A percentile compares a stretch with the other conserved stretches of the same genome.
Conservation (phyloP, 2,888 invertebrate genomes). For the Agrypnus murinus region DNA sequence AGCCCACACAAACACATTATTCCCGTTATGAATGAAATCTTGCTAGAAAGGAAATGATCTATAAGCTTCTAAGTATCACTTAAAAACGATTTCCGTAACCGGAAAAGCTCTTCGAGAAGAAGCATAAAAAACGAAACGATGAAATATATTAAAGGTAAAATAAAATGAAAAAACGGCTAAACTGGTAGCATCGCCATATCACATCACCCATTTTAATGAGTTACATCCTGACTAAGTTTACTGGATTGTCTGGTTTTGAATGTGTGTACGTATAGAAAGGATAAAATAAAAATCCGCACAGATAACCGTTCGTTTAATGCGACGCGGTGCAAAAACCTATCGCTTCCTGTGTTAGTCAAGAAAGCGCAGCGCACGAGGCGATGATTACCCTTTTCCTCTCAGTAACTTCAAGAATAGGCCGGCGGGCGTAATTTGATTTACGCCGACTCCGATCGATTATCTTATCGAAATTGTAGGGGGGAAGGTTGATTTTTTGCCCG, state of each 20-base stretch:
- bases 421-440: conserved; percentile 40
- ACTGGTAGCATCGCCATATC: conserved; percentile 47
- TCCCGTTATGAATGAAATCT: conserved; percentile 28
- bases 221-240: conserved; percentile 57
- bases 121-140: conserved; percentile 19
- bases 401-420: conserved; percentile 18
- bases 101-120: conserved; percentile 37
- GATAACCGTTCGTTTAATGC: conserved; percentile 41
- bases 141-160: background rate
- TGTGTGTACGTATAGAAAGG: conserved; percentile 9
- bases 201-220: conserved; percentile 57
- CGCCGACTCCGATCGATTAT: conserved; percentile 18
- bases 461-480: background rate
- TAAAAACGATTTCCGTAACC: conserved; percentile 30
- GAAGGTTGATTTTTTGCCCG: background rate
- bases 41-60: conserved; percentile 36
- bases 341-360: conserved; percentile 45
- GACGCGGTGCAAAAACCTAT: conserved; percentile 41
- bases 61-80: background rate
- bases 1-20: background rate
- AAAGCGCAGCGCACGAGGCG: conserved; percentile 48
- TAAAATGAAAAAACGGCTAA: conserved; percentile 10
- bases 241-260: conserved; percentile 25
- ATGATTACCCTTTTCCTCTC: conserved; percentile 34
- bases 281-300: conserved; percentile 35